Conservation (phyloP, 2,888 invertebrate species). For the Strigamia crassipes region DNA sequence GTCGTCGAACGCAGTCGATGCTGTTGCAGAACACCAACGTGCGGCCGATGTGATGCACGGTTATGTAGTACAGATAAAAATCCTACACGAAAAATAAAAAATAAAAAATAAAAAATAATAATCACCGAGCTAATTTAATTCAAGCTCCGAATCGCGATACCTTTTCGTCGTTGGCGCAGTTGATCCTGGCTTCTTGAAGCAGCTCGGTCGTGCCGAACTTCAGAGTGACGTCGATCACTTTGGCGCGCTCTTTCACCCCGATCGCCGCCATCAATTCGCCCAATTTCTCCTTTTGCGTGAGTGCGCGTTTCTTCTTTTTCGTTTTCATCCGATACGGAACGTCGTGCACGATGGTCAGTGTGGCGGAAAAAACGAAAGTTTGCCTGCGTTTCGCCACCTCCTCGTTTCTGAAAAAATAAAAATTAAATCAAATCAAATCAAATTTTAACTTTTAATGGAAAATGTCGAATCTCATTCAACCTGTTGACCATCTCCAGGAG, state of each 20-base stretch:
- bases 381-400: slow-evolving; percentile 66
- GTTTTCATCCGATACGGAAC: slow-evolving; percentile 68
- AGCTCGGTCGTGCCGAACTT: slow-evolving; percentile 79
- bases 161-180: slow-evolving; percentile 59
- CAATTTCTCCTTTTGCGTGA: slow-evolving; percentile 65
- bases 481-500: slow-evolving; percentile 79
- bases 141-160: too few relatives aligned
- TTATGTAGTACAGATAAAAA: slow-evolving; percentile 87
- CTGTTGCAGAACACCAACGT: slow-evolving; percentile 66
- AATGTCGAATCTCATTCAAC: slow-evolving; percentile 61
- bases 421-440: slow-evolving; percentile 43
- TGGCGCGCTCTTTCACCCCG: slow-evolving; percentile 80
- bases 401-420: slow-evolving; percentile 33
- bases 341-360: slow-evolving; percentile 83
- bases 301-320: slow-evolving; percentile 56
- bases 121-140: too few relatives aligned
- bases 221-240: slow-evolving; percentile 89
- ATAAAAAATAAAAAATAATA: too few relatives aligned
- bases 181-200: slow-evolving; percentile 81
- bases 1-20: slow-evolving; percentile 86
- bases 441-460: too few relatives aligned
- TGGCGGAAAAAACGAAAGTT: slow-evolving; percentile 97
- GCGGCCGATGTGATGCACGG: slow-evolving; percentile 71
- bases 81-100: slow-evolving; percentile 64
- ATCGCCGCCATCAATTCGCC: slow-evolving; percentile 70